Base-by-base conservation (phyloP, 2,797 vertebrate species). In the Knipowitschia caucasica region DNA sequence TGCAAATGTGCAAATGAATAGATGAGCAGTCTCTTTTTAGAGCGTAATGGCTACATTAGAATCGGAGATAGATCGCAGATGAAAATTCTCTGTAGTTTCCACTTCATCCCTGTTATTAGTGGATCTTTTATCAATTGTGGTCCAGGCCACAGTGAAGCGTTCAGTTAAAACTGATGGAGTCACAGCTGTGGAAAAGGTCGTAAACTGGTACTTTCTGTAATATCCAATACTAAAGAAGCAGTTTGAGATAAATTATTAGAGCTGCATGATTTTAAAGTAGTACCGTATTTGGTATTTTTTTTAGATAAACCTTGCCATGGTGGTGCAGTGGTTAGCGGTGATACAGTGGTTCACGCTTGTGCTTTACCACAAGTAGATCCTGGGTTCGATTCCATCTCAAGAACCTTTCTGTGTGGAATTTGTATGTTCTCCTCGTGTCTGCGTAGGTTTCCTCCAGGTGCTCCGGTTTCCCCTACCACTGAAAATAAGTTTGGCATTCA, bases 11-110 rank as follows among this genome's bases (percentile, higher is more conserved):
- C 72, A 85, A 83, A 71, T 79, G 75, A 84, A 83, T 77, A 69
- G 66, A 85, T 73, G 81, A 86, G 71, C 63, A 43, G 75, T 70
- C 79, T 84, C 76, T 81, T 78, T 83, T 77, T 77, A 67, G 77
- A 83, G 64, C 67, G 66, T 83, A 87, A 86, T 85, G 76, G 80
- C 75, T 74, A 56, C 79, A 85, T 86, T 79, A 81, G 73, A 84
- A 82, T 77, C 78, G 62, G 77, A 83, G 78, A 86, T 77, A 74
- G 82, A 81, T 77, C 35, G 69, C 31, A 56, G 78, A 79, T 77
- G 71, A 71, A 73, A 80, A 75, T 61, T 59, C 65, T 57, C 56
- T 67, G 69, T 76, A 67, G 64, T 75, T 77, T 77, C 77, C 71
- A 57, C 57, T 50, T 62, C 59, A 65, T 67, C 61, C 60, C 64